phyloP scores from a whole-genome alignment of 2,113 vertebrate species.

The Burhinus bistriatus region DNA sequence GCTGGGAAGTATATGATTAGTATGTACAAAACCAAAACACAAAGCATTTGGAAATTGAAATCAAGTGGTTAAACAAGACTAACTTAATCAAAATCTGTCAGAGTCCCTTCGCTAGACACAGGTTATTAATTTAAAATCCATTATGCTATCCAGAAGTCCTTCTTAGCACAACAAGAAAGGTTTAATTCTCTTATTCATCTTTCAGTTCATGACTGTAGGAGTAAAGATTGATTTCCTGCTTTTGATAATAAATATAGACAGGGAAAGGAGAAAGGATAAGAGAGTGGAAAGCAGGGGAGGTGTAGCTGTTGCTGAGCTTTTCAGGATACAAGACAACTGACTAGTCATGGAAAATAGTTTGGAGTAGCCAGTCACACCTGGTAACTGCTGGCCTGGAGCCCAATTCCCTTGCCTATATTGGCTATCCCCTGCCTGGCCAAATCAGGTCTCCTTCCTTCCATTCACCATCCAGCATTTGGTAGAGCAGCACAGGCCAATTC shows the following conservation, averaged over 20 bases:
- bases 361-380: neutral
- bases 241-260: neutral
- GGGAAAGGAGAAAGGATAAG: neutral
- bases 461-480: neutral
- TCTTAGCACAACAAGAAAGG: neutral
- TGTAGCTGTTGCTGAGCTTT: neutral
- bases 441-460: neutral
- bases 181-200: constrained; percentile 10
- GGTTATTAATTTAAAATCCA: constrained; percentile 21
- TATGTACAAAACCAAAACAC: neutral
- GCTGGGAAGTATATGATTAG: neutral
- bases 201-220: neutral
- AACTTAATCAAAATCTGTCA: constrained; percentile 11
- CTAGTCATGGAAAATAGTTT: neutral
- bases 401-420: neutral
- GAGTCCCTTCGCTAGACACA: neutral
- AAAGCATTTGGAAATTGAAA: neutral
- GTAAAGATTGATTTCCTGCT: constrained; percentile 6
- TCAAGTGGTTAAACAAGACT: constrained; percentile 1
- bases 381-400: neutral
- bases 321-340: neutral
- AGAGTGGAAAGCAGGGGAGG: neutral
- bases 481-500: neutral
- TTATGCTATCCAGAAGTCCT: neutral
- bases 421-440: neutral